Evolutionary conservation across 2,797 vertebrate species (phyloP), one percentile per base, ranked within the genome.

Genomic region (Bradypus variegatus): DNA sequence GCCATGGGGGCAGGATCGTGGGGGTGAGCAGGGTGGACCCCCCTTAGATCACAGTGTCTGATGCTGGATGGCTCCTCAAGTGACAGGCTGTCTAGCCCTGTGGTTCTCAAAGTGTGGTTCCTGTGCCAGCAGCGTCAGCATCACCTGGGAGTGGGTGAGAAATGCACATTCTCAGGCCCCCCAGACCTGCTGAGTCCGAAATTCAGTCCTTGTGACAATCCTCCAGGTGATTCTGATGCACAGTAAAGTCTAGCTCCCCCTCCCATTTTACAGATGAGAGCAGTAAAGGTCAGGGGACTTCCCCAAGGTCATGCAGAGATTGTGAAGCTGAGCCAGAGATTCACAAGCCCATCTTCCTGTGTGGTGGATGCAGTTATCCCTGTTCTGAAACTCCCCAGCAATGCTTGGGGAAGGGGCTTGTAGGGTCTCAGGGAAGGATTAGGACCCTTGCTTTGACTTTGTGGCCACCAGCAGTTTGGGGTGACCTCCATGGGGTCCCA

Each of bases 121-220:
- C 72, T 8, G 1, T 25, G 31, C 38, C n/a, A 18, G 82, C n/a
- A 55, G 50, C n/a, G 0, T 27, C 72, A 27, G 69, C n/a, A 3
- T 78, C 21, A 25, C 38, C 41, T n/a, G 36, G 70, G 73, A 53
- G 29, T n/a, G 33, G 33, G 76, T 33, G 50, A 72, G 77, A 25
- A 45, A n/a, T n/a, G 23, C n/a, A 6, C 16, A 6, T 72, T 69
- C 29, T 18, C 0, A 2, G 58, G 58, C 16, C 14, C 53, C 53
- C 11, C n/a, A 41, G 80, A 36, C 38, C 36, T 29, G 0, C 0
- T 50, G 36, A 31, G 12, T 55, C 27, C 31, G 69, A 70, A 31
- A 15, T n/a, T 2, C 7, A 2, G 9, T 21, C 31, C 50, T 19
- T 0, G 10, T n/a, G 60, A 7, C 16, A 31, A 2, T 2, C 1